phyloP scores from a whole-genome alignment of 2,113 vertebrate species.

The Neodontobutis hainanensis region DNA sequence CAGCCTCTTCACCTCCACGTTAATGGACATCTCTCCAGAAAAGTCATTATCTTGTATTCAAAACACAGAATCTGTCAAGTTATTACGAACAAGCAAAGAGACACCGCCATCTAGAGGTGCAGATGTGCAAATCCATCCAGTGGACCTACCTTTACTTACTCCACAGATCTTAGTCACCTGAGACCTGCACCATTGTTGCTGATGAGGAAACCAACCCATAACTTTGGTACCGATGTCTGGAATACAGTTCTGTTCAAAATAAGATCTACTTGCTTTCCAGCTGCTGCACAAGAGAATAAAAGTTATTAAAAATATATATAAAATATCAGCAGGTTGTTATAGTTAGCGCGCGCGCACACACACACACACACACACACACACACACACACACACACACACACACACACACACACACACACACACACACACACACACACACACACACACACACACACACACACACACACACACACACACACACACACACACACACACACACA shows the following conservation, averaged over 20 bases:
- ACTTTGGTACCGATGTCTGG: conserved; percentile 75
- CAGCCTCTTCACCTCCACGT: conserved; percentile 72
- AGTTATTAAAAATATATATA: too few relatives aligned
- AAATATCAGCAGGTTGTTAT: too few relatives aligned
- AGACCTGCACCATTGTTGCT: conserved; percentile 73
- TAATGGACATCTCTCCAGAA: conserved; percentile 44
- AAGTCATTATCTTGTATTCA: conserved; percentile 23
- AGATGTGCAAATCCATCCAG: conserved; percentile 18
- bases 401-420: too few relatives aligned
- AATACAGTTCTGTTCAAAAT: conserved; percentile 69
- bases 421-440: too few relatives aligned
- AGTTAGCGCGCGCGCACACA: too few relatives aligned
- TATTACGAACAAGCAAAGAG: conserved; percentile 17
- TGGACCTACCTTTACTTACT: conserved; percentile 63
- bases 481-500: too few relatives aligned
- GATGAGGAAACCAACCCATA: conserved; percentile 67
- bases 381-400: too few relatives aligned
- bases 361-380: too few relatives aligned
- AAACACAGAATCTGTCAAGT: not conserved
- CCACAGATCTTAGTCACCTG: conserved; percentile 77
- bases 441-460: too few relatives aligned
- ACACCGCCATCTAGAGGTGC: conserved; percentile 66
- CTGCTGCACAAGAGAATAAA: conserved; percentile 50
- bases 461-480: too few relatives aligned
- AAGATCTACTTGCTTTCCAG: conserved; percentile 54